These are phyloP conservation scores for Drosophila santomea DNA, from an alignment of 1,140 invertebrate genomes.

Conservation along the genomic window DNA sequence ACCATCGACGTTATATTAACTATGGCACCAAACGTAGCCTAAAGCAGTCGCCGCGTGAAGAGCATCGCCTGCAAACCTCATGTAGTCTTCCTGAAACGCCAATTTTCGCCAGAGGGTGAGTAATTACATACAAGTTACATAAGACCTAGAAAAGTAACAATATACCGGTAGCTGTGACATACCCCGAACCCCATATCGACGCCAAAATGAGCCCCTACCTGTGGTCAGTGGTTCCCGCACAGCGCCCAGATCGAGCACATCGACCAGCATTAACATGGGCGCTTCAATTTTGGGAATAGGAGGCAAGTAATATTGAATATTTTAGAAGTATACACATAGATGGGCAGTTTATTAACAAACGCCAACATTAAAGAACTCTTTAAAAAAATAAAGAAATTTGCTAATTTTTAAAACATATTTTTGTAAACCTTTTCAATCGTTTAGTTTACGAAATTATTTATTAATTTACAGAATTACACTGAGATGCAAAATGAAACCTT, in stretches of 20 bases:
- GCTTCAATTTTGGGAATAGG: constrained; percentile 85
- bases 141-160: not conserved
- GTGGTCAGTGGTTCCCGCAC: constrained; percentile 83
- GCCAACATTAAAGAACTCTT: too few relatives aligned
- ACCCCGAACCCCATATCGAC: constrained; percentile 89
- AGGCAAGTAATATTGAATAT: constrained; percentile 41
- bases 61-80: constrained; percentile 90
- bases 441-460: too few relatives aligned
- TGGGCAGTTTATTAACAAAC: too few relatives aligned
- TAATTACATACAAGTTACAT: not conserved
- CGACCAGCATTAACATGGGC: constrained; percentile 85
- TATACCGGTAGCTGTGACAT: constrained; percentile 87
- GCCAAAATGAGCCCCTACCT: constrained; percentile 85
- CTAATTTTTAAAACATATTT: too few relatives aligned
- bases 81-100: constrained; percentile 93
- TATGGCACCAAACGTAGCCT: constrained; percentile 80
- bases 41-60: constrained; percentile 85
- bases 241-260: constrained; percentile 87
- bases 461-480: too few relatives aligned
- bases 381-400: too few relatives aligned
- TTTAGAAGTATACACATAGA: not conserved
- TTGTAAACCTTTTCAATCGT: too few relatives aligned
- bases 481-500: too few relatives aligned
- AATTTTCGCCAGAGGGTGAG: constrained; percentile 90
- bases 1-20: constrained; percentile 85